Evolutionary conservation across 2,113 vertebrate species (phyloP).

Genomic region (Cyprinodon tularosa): DNA sequence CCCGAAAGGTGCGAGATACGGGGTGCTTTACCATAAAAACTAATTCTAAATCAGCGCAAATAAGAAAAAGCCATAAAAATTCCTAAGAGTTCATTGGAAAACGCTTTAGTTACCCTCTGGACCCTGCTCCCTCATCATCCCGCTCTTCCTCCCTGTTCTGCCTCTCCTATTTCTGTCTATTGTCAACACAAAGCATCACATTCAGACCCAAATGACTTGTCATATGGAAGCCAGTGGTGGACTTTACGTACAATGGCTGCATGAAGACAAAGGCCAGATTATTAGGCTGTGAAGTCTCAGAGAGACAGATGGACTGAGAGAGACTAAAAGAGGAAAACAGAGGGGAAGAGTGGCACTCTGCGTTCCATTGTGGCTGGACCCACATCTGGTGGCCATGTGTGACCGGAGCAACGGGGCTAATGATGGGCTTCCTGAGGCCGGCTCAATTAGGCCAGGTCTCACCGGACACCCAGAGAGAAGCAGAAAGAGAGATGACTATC

Average conservation of each 20-base stretch:
- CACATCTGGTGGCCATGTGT: slow-evolving; percentile 99
- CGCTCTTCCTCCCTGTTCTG: slow-evolving; percentile 43
- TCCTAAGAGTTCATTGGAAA: slow-evolving; percentile 78
- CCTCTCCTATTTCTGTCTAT: slow-evolving; percentile 62
- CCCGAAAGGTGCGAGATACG: slow-evolving; percentile 40
- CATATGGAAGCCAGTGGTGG: slow-evolving; percentile 78
- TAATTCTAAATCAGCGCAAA: slow-evolving; percentile 61
- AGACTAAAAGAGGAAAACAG: slow-evolving; percentile 67
- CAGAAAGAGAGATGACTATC: slow-evolving; percentile 70
- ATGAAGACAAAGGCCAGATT: slow-evolving; percentile 93
- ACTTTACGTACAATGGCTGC: slow-evolving; percentile 83
- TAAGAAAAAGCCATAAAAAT: slow-evolving; percentile 81
- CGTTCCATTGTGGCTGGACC: slow-evolving; percentile 78
- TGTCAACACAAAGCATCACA: slow-evolving; percentile 86
- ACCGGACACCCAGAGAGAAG: slow-evolving; percentile 74
- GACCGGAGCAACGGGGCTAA: slow-evolving; percentile 86
- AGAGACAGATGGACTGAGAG: slow-evolving; percentile 37
- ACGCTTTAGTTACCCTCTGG: slow-evolving; percentile 42
- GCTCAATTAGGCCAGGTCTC: slow-evolving; percentile 92
- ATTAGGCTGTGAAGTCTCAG: slow-evolving; percentile 80
- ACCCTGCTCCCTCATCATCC: slow-evolving; percentile 15
- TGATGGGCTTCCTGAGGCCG: slow-evolving; percentile 94
- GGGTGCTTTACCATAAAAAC: slow-evolving; percentile 40
- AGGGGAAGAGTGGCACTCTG: slow-evolving; percentile 75
- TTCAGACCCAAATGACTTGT: slow-evolving; percentile 84